Percentiles rank a stretch among this genome's conserved stretches.
Evolutionary conservation across 2,113 vertebrate genomes (phyloP).

Genomic region (Panthera tigris): DNA sequence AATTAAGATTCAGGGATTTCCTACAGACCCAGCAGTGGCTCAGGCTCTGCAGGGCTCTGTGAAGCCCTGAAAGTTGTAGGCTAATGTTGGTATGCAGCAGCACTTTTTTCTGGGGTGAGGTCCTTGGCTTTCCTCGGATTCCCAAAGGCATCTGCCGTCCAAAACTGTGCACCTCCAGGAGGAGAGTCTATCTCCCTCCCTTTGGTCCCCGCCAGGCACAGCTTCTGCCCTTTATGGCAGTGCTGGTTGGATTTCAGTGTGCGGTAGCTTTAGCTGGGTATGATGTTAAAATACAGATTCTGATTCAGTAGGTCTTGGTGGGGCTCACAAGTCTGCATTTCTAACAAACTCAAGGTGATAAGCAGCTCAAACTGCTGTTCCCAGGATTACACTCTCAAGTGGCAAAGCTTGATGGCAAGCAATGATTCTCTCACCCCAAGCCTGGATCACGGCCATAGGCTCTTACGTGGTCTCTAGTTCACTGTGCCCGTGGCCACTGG

Average conservation of each 20-base stretch:
- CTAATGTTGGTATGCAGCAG: background rate
- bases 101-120: background rate
- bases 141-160: background rate
- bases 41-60: background rate
- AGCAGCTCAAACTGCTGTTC: background rate
- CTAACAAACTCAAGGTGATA: background rate
- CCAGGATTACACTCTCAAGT: background rate
- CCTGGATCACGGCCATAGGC: background rate
- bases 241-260: background rate
- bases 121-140: background rate
- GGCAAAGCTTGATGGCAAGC: background rate
- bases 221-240: background rate
- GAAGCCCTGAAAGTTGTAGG: background rate
- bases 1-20: background rate
- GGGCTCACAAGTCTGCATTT: background rate
- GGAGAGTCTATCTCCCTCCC: background rate
- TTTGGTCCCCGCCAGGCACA: background rate
- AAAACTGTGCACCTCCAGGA: background rate
- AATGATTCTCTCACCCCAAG: background rate
- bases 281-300: background rate
- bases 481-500: background rate
- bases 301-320: background rate
- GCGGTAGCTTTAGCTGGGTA: background rate
- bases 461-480: background rate
- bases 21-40: background rate